Conservation (phyloP, 1,140 invertebrate genomes). For the Monochamus saltuarius region DNA sequence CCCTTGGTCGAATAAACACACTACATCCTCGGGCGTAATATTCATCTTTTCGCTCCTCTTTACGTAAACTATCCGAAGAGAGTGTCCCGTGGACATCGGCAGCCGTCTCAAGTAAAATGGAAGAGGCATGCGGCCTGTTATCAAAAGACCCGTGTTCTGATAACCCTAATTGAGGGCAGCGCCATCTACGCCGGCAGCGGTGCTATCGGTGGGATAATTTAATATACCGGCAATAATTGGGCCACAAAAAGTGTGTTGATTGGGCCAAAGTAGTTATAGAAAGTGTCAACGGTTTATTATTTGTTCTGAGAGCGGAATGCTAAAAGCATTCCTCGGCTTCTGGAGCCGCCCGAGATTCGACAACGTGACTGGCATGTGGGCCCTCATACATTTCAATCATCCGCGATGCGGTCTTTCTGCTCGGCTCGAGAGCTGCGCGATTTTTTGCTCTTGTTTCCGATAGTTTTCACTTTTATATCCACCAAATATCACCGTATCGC, state of each 20-base stretch:
- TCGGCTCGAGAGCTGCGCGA: too few species aligned
- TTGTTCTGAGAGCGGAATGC: slow-evolving; percentile 38
- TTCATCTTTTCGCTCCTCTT: too few species aligned
- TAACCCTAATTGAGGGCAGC: neutral
- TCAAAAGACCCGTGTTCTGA: neutral
- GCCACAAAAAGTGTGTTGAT: slow-evolving; percentile 34
- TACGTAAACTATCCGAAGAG: too few species aligned
- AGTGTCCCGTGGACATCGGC: too few species aligned
- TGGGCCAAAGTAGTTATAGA: slow-evolving; percentile 23
- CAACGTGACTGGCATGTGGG: slow-evolving; percentile 40
- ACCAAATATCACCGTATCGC: too few species aligned
- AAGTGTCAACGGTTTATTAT: slow-evolving; percentile 30
- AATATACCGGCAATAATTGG: slow-evolving; percentile 29
- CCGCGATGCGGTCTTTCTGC: neutral
- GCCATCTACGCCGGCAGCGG: slow-evolving; percentile 4
- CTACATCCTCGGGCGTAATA: too few species aligned
- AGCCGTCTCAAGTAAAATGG: too few species aligned
- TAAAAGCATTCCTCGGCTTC: slow-evolving; percentile 40
- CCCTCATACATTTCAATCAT: slow-evolving; percentile 43
- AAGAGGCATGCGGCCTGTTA: too few species aligned
- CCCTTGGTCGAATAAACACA: too few species aligned
- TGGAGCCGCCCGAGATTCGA: slow-evolving; percentile 34
- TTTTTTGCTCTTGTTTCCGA: too few species aligned
- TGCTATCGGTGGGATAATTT: slow-evolving; percentile 12
- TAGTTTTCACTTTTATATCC: too few species aligned